Base-by-base conservation (phyloP, 2,797 vertebrate genomes). In the Balearica regulorum region DNA sequence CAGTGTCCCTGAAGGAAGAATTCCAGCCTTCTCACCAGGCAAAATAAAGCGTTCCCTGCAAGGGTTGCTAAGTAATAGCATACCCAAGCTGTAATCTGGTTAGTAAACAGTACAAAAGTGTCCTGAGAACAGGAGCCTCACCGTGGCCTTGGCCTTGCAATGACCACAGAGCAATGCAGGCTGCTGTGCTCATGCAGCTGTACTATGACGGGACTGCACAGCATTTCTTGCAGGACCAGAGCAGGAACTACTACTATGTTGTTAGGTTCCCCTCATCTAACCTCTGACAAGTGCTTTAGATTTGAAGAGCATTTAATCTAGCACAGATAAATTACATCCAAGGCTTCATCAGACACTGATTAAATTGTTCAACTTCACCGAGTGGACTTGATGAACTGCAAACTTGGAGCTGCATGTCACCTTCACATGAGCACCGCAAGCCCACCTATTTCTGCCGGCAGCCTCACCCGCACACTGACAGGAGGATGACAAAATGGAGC, bases 201-300 rank as follows among this genome's bases (percentile, higher is more conserved):
- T 3, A 1, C 31, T 10, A 53, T 1, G 31, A 1, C 5, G 54
- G 8, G 16, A 8, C 22, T 7, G 29, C 51, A 19, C 5, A 26
- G 51, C 25, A 2, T 16, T 66, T 25, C 43, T n/a, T 19, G 18
- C 18, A 51, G 72, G 16, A 35, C 37, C 76, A 53, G 65, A 39
- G 21, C 49, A 71, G 43, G 21, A 83, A 6, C 61, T 41, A 8
- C 43, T 11, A 2, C 57, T 24, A 1, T 1, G 16, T 5, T 39
- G 18, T n/a, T 25, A 16, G 16, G 17, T 37, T 21, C 41, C 22
- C 33, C 31, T 15, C 11, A 1, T 9, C 39, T 13, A 62, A 58
- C 35, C 58, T n/a, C 37, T 51, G n/a, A 48, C 0, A 0, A 37
- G 20, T 53, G 37, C 60, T 69, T 76, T 60, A 37, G 16, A 62